These are phyloP conservation scores for Spilarctia lutea DNA, from an alignment of 2,888 invertebrate genomes.

Conservation along the genomic window DNA sequence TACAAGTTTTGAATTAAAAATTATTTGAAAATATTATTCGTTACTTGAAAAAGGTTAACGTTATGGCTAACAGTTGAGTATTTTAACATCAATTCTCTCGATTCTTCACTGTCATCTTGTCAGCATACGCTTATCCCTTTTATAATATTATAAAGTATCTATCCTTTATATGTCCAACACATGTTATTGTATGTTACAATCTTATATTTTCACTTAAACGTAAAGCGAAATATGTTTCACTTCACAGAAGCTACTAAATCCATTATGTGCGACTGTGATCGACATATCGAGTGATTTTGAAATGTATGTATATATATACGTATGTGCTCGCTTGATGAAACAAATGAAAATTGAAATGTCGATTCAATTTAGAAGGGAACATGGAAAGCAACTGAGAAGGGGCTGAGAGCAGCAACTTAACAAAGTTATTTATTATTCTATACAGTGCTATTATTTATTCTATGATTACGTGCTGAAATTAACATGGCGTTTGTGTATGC, in stretches of 20 bases:
- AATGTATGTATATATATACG: too few species aligned
- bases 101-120: background rate
- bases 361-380: background rate
- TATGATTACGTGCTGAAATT: background rate
- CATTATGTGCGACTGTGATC: background rate
- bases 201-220: background rate
- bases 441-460: background rate
- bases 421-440: background rate
- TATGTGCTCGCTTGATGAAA: background rate
- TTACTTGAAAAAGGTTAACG: too few species aligned
- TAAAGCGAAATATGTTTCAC: background rate
- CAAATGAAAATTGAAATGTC: background rate
- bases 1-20: too few species aligned
- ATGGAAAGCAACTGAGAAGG: background rate
- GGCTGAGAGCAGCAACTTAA: background rate
- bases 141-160: background rate
- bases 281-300: constrained; percentile 1
- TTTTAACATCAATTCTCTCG: background rate
- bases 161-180: background rate
- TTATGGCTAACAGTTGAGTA: too few species aligned
- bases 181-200: background rate
- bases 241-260: background rate
- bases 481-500: background rate
- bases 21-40: too few species aligned
- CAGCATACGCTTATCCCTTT: background rate